Evolutionary conservation across 1,140 invertebrate genomes (phyloP).

Genomic region (Ips typographus): DNA sequence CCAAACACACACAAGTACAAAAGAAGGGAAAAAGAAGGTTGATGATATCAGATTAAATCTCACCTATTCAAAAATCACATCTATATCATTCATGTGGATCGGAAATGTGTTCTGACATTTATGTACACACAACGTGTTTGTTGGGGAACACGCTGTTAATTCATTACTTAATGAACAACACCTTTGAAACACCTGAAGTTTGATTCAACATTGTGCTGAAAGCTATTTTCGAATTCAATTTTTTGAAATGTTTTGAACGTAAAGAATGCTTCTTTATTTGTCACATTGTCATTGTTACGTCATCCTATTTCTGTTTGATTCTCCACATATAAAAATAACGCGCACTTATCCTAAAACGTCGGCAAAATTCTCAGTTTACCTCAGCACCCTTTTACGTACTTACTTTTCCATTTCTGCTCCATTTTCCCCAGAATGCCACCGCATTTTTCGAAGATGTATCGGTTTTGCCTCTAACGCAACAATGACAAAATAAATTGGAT

Average conservation of each 20-base stretch:
- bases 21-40: slow-evolving; percentile 6
- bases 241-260: too few species aligned
- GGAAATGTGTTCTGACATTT: slow-evolving; percentile 44
- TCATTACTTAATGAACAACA: too few species aligned
- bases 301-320: too few species aligned
- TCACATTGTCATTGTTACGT: too few species aligned
- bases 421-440: slow-evolving; percentile 9
- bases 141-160: background rate
- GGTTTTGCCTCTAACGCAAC: slow-evolving; percentile 47
- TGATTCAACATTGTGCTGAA: too few species aligned
- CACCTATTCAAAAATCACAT: slow-evolving; percentile 45
- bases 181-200: too few species aligned
- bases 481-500: slow-evolving; percentile 54
- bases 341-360: too few species aligned
- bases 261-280: too few species aligned
- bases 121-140: slow-evolving; percentile 34
- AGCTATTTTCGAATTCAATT: too few species aligned
- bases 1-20: slow-evolving; percentile 14
- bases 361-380: background rate
- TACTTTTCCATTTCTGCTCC: slow-evolving; percentile 11
- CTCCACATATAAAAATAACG: too few species aligned
- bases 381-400: slow-evolving; percentile 9
- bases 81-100: slow-evolving; percentile 40
- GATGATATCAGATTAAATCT: slow-evolving; percentile 36
- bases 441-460: slow-evolving; percentile 36